Base-by-base conservation (phyloP, 2,888 invertebrate species). In the Diloba caeruleocephala region DNA sequence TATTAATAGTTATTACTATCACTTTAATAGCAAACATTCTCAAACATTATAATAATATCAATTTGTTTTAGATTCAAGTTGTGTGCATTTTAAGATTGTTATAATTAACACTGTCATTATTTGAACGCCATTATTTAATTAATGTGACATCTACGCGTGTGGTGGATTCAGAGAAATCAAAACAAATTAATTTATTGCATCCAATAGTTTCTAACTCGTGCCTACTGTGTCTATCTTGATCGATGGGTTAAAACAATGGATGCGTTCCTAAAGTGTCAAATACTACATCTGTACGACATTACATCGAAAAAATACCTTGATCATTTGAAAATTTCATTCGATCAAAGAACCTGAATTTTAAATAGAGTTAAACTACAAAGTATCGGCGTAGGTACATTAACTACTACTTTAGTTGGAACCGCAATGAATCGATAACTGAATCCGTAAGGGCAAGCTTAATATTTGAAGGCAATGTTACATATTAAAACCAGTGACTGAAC, bases 121-220 rank as follows among this genome's bases (percentile, higher is more conserved):
- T 25, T 46, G 26, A 43, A 42, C 15, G 42, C 14, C 8, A 39
- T 53, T 54, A n/a, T n/a, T 23, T 46, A 41, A 37, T 38, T 44
- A 21, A 10, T 37, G 8, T 13, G 19, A 46, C 31, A 44, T 21
- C 13, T 41, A 39, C 14, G 29, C 21, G 28, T n/a, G n/a, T n/a
- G n/a, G n/a, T 31, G 25, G 10, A 52, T 25, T 28, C 31, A 15
- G 8, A 31, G 19, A 10, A 62, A 59, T 56, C 37, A 62, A 52
- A 51, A 61, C 42, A 46, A 62, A 70, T 58, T 42, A 56, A 70
- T 56, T 70, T 59, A 66, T 62, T 36, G 54, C n/a, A 15, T 15
- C 23, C 28, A 63, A 36, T 53, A 45, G 46, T 32, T 50, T 3
- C 28, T 13, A 26, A 6, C 13, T n/a, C 19, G 21, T 32, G 42